Evolutionary conservation across 2,113 vertebrate genomes (phyloP), one percentile per base, ranked within the genome.

Genomic region (Brachypodius melanocephalos): DNA sequence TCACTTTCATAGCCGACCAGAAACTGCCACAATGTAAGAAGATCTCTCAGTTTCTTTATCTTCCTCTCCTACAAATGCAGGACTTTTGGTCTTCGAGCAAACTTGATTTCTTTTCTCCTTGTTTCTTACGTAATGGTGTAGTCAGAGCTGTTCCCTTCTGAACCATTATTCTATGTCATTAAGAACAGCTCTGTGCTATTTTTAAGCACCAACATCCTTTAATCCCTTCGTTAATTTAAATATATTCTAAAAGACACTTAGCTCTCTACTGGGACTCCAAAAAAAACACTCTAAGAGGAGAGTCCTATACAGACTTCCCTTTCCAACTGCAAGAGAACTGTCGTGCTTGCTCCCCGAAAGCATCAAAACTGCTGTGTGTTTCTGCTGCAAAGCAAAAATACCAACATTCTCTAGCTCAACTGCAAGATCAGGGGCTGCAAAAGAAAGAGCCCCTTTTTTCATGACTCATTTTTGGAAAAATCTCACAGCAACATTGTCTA

Each of bases 161-260:
- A 96, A 80, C 42, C 42, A 79, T 52, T 91, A 54, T 46, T 67
- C 69, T 88, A 29, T 59, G 85, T 52, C 93, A 91, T 68, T 88
- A 88, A 73, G 67, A 93, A 83, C 12, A 80, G 51, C 59, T 77
- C 88, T 80, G 46, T 63, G 57, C 74, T 91, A 36, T 48, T 94
- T 69, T 90, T 91, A 94, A 93, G 82, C 63, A 93, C 36, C 82
- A 91, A 49, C 54, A 88, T 85, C 85, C 62, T 65, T 96, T 93
- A 87, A 96, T 91, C 45, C 66, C 40, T 85, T 95, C 67, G 85
- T 88, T 91, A 95, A 89, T 93, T 91, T 91, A 94, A 95, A 88
- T 36, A 69, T 79, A 94, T 93, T 91, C 88, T 82, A 82, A 82
- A 93, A 91, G 42, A 66, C 92, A 95, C 66, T 94, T 91, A 85